Base-by-base conservation (phyloP, 2,888 invertebrate species). In the Nemapogon koenigi region DNA sequence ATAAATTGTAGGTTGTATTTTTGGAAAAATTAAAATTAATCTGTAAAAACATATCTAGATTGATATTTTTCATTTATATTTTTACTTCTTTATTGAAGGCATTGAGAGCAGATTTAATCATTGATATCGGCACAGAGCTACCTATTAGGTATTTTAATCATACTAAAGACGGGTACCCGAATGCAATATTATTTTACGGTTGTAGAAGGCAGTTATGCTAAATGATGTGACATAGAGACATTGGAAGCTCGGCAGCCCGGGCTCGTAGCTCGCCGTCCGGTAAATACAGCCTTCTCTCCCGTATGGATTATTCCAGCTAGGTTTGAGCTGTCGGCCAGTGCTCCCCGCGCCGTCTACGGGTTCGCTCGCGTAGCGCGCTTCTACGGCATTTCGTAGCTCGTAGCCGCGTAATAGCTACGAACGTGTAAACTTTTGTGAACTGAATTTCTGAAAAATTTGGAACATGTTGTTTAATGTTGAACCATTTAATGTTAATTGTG, bases 221-320 rank as follows among this genome's bases (percentile, higher is more conserved):
- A 11, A 3, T 6, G 16, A 26, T 35, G 26, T 35, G 35, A 35
- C 7, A 25, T 16, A 26, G 26, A 16, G 15, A 22, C 52, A 54
- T 57, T 58, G 57, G 60, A 55, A 57, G 53, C 27, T 14, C 37
- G 37, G 37, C 62, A 57, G 58, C 55, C 54, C 53, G 51, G 59
- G 63, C 61, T 61, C 56, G 64, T 59, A 61, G 66, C 64, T 56
- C 62, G 27, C 67, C 71, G 70, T 72, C 75, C 73, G 65, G 71
- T 70, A 66, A 69, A 67, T 62, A 71, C 70, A 69, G 69, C 72
- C 68, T 60, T 60, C 66, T 59, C 69, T 57, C 33, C 36, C 56
- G 66, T 76, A 73, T 76, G 70, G 76, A 76, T 76, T 75, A 75
- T 73, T 75, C 70, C 68, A 52, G 59, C 58, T 60, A 55, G 56